Evolutionary conservation across 2,888 invertebrate genomes (phyloP).

Genomic region (Tanypteryx hageni): DNA sequence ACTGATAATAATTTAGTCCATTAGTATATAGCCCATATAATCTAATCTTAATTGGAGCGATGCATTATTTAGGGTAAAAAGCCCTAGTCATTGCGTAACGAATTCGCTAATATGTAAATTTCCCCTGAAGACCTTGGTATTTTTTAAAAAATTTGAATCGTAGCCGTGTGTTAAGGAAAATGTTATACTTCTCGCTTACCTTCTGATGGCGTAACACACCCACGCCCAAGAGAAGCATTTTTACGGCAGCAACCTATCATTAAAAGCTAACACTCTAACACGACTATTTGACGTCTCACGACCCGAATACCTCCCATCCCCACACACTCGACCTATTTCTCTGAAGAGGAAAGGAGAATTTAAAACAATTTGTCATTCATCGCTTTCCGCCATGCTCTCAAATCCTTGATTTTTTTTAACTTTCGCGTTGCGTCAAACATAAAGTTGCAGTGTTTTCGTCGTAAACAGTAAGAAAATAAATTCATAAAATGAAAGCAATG

Average conservation of each 20-base stretch:
- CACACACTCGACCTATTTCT: neutral
- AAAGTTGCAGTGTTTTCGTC: neutral
- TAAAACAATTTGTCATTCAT: slow-evolving; percentile 20
- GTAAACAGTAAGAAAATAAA: neutral
- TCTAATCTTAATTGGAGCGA: neutral
- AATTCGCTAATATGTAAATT: neutral
- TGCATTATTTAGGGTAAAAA: neutral
- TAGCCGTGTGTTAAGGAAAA: neutral
- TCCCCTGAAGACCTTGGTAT: neutral
- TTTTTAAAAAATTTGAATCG: neutral
- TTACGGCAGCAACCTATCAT: slow-evolving; percentile 24
- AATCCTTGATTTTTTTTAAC: neutral
- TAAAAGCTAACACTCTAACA: slow-evolving; percentile 28
- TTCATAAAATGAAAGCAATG: neutral
- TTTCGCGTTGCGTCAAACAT: neutral
- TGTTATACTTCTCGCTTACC: slow-evolving; percentile 12
- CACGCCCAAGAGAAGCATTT: slow-evolving; percentile 14
- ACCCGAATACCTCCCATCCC: neutral
- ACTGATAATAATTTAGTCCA: neutral
- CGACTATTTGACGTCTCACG: slow-evolving; percentile 35
- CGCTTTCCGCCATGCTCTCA: neutral
- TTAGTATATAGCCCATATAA: no score
- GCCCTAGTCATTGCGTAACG: neutral
- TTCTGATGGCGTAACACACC: neutral
- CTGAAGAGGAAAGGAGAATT: neutral